phyloP scores from a whole-genome alignment of 2,113 vertebrate species.

The Vulpes vulpes region DNA sequence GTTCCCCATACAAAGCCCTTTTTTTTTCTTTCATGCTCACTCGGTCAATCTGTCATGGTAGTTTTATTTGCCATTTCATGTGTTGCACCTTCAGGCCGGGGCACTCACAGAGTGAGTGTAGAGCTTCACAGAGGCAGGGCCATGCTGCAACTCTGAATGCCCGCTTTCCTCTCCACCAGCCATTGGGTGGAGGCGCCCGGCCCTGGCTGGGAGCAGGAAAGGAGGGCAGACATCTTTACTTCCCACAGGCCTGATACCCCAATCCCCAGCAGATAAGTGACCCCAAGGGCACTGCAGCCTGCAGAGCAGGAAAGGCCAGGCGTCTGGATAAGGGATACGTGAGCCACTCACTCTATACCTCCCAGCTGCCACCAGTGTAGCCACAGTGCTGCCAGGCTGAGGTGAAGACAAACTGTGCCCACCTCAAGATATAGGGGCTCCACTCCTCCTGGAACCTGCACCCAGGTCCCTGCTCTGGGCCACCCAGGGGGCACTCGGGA shows the following conservation, averaged over 20 bases:
- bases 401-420: neutral
- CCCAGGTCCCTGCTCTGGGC: neutral
- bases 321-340: neutral
- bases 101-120: neutral
- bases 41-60: neutral
- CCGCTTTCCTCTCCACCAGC: neutral
- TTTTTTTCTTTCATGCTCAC: neutral
- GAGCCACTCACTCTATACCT: neutral
- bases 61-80: neutral
- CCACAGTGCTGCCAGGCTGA: too few relatives aligned
- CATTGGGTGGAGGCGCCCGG: rapidly evolving
- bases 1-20: too few relatives aligned
- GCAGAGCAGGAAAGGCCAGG: neutral
- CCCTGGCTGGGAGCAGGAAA: neutral
- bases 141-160: neutral
- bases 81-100: neutral
- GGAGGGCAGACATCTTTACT: neutral
- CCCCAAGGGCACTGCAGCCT: too few relatives aligned
- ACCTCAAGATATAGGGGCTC: neutral
- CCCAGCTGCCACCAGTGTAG: too few relatives aligned
- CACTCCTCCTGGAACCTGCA: neutral
- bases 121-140: neutral
- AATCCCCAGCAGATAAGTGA: neutral
- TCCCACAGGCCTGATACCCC: neutral
- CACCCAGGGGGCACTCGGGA: neutral